Conservation (phyloP, 2,888 invertebrate species). For the Byasa hedistus region DNA sequence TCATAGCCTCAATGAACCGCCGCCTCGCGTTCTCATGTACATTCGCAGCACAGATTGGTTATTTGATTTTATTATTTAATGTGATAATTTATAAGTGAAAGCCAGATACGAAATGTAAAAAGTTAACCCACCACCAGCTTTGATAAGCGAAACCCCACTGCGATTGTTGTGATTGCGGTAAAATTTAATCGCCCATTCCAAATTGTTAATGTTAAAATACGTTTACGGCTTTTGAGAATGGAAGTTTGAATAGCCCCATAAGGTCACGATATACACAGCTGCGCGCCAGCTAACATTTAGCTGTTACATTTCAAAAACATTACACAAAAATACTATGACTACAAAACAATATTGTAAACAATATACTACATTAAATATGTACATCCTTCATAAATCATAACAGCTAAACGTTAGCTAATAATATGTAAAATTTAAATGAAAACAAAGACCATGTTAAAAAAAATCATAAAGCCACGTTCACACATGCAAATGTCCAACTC, state of each 20-base stretch:
- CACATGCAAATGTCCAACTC: slow-evolving; percentile 35
- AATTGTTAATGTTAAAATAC: slow-evolving; percentile 23
- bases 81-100: slow-evolving; percentile 4
- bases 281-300: slow-evolving; percentile 73
- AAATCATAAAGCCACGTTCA: slow-evolving; percentile 36
- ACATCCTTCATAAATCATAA: slow-evolving; percentile 49
- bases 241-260: slow-evolving; percentile 60
- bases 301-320: slow-evolving; percentile 59
- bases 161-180: slow-evolving; percentile 47
- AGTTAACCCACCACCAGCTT: slow-evolving; percentile 72
- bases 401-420: slow-evolving; percentile 60
- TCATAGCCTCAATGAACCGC: slow-evolving; percentile 38
- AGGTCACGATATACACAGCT: slow-evolving; percentile 75
- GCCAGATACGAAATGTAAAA: slow-evolving; percentile 42
- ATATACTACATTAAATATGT: background rate
- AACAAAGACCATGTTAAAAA: slow-evolving; percentile 38
- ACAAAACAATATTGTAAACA: background rate
- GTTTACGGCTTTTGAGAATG: slow-evolving; percentile 48
- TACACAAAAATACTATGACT: slow-evolving; percentile 35
- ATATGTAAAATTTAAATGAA: slow-evolving; percentile 42
- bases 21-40: slow-evolving; percentile 54
- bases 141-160: slow-evolving; percentile 64
- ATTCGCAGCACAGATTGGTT: slow-evolving; percentile 46
- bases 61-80: background rate
- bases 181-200: slow-evolving; percentile 41